phyloP scores from a whole-genome alignment of 2,888 invertebrate genomes.

The Itoplectis maculator region DNA sequence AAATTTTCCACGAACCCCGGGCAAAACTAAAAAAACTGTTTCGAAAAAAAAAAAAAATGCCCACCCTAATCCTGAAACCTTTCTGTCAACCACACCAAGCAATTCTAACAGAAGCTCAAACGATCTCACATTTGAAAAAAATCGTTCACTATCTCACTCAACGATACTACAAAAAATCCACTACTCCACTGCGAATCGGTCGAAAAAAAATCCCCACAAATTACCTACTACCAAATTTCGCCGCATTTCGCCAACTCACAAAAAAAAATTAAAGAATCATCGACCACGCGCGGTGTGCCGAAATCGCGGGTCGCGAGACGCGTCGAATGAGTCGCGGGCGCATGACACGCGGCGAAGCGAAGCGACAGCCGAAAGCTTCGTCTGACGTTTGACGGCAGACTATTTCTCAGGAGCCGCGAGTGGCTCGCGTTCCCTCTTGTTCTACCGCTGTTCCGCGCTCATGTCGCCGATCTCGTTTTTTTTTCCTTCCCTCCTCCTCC shows the following conservation, averaged over 20 bases:
- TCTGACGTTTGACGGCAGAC: slow-evolving; percentile 39
- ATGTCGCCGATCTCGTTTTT: slow-evolving; percentile 22
- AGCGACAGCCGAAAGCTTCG: slow-evolving; percentile 43
- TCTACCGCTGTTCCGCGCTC: slow-evolving; percentile 48
- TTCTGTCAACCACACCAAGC: no score
- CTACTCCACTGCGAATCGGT: background rate
- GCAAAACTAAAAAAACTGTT: no score
- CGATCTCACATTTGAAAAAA: no score
- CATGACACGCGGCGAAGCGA: background rate
- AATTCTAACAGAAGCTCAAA: no score
- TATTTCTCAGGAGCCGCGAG: slow-evolving; percentile 18
- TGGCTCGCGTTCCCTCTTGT: slow-evolving; percentile 40
- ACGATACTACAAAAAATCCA: no score
- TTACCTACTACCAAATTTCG: slow-evolving; percentile 9
- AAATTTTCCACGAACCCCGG: no score
- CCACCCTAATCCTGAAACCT: no score
- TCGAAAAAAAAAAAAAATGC: no score
- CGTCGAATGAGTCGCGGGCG: background rate
- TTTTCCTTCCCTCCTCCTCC: background rate
- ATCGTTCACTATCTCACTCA: no score
- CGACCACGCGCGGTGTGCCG: background rate
- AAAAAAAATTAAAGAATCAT: background rate
- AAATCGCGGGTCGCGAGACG: background rate
- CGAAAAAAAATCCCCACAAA: background rate
- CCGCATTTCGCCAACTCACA: background rate